A percentile compares a stretch with the other conserved stretches of the same genome.
phyloP scores from a whole-genome alignment of 2,888 invertebrate genomes.

The Zhuqinia jingwanae region DNA sequence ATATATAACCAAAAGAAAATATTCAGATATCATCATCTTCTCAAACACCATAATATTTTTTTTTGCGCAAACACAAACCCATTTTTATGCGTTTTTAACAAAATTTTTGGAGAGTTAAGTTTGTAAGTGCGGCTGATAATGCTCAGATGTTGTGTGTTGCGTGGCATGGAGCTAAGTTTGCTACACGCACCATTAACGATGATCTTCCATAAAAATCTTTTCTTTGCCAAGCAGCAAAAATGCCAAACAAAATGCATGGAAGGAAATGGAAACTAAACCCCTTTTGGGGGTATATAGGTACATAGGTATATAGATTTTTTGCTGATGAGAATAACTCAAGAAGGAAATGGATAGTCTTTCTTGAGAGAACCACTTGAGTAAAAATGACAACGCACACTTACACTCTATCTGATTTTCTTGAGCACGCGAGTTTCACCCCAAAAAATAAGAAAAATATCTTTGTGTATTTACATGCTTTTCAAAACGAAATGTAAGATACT shows the following conservation, averaged over 20 bases:
- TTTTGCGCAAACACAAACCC: background rate
- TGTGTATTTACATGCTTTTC: too few relatives aligned
- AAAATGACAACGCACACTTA: background rate
- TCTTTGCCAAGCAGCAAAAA: background rate
- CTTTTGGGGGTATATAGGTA: background rate
- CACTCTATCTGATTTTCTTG: background rate
- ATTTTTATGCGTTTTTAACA: conserved; percentile 7
- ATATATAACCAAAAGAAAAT: background rate
- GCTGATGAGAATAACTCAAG: background rate
- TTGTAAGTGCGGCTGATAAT: too few relatives aligned
- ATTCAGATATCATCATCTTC: background rate
- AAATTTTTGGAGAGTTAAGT: background rate
- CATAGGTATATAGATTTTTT: background rate
- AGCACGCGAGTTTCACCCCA: background rate
- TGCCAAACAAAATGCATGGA: conserved; percentile 18
- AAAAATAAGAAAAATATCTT: too few relatives aligned
- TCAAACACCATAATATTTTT: background rate
- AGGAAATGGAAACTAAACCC: background rate
- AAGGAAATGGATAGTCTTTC: background rate
- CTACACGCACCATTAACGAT: conserved; percentile 17
- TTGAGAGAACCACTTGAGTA: background rate
- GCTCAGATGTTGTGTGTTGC: background rate
- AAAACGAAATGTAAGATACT: too few relatives aligned
- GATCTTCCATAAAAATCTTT: background rate
- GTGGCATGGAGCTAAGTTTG: background rate